Evolutionary conservation across 1,140 invertebrate species (phyloP), one percentile per base, ranked within the genome.

Genomic region (Bombus terrestris): DNA sequence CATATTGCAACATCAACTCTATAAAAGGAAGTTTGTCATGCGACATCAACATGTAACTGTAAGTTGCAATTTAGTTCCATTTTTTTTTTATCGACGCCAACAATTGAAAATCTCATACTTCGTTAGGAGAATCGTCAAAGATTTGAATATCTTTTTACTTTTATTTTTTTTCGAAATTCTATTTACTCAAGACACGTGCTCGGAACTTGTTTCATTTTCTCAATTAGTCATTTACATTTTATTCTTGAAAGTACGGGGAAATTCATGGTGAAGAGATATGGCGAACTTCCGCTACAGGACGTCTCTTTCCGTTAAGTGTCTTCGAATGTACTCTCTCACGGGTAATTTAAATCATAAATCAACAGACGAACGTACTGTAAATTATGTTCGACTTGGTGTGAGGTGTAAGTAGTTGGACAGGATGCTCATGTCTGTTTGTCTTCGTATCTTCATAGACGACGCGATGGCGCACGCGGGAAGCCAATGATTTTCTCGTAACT

Each of bases 401-500:
- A 88, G 87, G 53, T 80, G 32, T 64, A n/a, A 18, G 53, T 53
- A 37, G 59, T 39, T 41, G 28, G 32, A 4, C 43, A 47, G 72
- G 32, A 73, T 32, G 59, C 3, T 43, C 35, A 53, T n/a, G 43
- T 64, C 74, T 75, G 41, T 88, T 85, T 41, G n/a, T 88, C 59
- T 47, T 83, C 59, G 37, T 28, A 22, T 72, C 68, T 88, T 86
- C 79, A 75, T 64, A 47, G 57, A 82, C 64, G 59, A 72, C 18
- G 43, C 47, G 76, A 78, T 79, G 78, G 37, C 71, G n/a, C 53
- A 39, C 69, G 18, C 71, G 81, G 71, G 69, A 88, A 78, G 35
- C 66, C 74, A 41, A 86, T 77, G 76, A 89, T 89, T 89, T 86
- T 89, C 68, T 72, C 66, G 57, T 39, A 89, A 90, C 92, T 93